Evolutionary conservation across 2,888 invertebrate species (phyloP).

Genomic region (Cloeon dipterum): DNA sequence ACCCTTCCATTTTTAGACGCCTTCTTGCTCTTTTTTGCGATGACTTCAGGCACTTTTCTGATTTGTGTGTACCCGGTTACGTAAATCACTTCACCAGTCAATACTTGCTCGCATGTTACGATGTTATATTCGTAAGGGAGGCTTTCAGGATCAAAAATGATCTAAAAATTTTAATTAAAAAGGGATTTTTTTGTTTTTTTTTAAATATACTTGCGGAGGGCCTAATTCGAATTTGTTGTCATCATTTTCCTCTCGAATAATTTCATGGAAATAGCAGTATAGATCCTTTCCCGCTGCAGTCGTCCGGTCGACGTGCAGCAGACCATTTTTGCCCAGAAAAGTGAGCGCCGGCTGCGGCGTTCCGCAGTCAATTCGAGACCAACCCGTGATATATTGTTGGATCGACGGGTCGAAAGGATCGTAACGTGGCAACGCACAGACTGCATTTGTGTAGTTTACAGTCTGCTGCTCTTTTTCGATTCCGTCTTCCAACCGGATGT

Average conservation of each 20-base stretch:
- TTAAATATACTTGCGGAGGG: slow-evolving; percentile 2
- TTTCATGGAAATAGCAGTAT: slow-evolving; percentile 10
- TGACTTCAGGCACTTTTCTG: background rate
- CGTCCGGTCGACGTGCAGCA: slow-evolving; percentile 8
- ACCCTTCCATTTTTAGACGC: background rate
- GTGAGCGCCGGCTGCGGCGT: slow-evolving; percentile 7
- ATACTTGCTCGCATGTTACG: slow-evolving; percentile 9
- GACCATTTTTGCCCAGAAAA: slow-evolving; percentile 9
- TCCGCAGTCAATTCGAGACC: slow-evolving; percentile 4
- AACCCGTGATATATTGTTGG: slow-evolving; percentile 1
- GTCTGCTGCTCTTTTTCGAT: too few species aligned
- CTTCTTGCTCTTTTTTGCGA: background rate
- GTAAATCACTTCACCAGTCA: slow-evolving; percentile 9
- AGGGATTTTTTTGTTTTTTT: too few species aligned
- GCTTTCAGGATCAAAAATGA: slow-evolving; percentile 7
- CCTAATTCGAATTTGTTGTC: slow-evolving; percentile 9
- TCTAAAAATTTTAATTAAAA: too few species aligned
- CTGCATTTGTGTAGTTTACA: too few species aligned
- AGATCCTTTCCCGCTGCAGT: slow-evolving; percentile 6
- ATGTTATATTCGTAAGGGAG: slow-evolving; percentile 10
- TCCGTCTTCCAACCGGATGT: too few species aligned
- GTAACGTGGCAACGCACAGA: slow-evolving; percentile 5
- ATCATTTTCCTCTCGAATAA: slow-evolving; percentile 7
- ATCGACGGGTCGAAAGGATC: slow-evolving; percentile 5
- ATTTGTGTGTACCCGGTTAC: slow-evolving; percentile 11